Base-by-base conservation (phyloP, 2,113 vertebrate genomes). In the Callithrix jacchus region DNA sequence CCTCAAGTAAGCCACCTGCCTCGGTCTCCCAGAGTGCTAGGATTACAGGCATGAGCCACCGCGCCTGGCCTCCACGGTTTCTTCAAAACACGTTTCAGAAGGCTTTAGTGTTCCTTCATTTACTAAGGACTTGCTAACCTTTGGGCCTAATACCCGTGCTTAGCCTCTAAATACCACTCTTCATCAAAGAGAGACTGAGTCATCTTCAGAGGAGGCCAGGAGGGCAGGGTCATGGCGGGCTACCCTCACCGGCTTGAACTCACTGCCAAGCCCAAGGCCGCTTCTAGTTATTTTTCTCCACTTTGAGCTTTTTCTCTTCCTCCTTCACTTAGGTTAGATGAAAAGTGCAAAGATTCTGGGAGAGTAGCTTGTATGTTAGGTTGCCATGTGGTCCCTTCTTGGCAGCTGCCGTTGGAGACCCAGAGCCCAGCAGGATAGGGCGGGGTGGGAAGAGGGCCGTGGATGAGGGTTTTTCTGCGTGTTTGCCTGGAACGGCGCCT, bases 401-500 rank as follows among this genome's bases (percentile, higher is more conserved):
- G 52, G 35, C 35, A 6, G 23, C 45, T 49, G 6, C 32, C 35
- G 13, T 40, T 16, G 52, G 21, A 68, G 32, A 61, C 7, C n/a
- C 0, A 8, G 88, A 68, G 30, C 14, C 23, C 35, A 5, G n/a
- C 20, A 9, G 4, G 49, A 11, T 2, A 1, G 56, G 20, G 3
- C 2, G 2, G 32, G 37, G 0, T 3, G 0, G 16, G 21, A 77
- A 68, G 17, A 77, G 52, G 47, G 23, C 16, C 0, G 12, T 16
- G 12, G 77, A 3, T 12, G 17, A 17, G 14, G 32, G 21, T 37
- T 37, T 14, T 7, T 85, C 35, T 68, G 8, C 3, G 2, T 0
- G 1, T 47, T 21, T 30, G 21, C 87, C 6, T 0, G 0, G 40
- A 25, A 23, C 0, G 3, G 45, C 8, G 8, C 40, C 35, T 61